A percentile compares a stretch with the other conserved stretches of the same genome.
Evolutionary conservation across 2,113 vertebrate genomes (phyloP).

Genomic region (Neodontobutis hainanensis): DNA sequence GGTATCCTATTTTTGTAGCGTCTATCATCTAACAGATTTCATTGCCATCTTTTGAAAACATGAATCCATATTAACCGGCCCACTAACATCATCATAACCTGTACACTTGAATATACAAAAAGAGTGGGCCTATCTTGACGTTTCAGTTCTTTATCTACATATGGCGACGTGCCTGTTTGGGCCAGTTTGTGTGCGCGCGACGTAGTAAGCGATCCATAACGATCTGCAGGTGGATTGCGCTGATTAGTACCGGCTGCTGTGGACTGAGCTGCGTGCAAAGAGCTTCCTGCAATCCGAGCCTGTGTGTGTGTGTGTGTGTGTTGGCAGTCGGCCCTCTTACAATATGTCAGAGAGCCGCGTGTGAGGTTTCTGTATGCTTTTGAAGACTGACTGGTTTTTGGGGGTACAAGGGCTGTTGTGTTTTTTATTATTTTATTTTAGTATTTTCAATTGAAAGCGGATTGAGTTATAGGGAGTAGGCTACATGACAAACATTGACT

Average conservation of each 20-base stretch:
- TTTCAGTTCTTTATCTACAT: conserved; percentile 20
- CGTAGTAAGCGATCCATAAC: conserved; percentile 81
- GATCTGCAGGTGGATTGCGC: conserved; percentile 80
- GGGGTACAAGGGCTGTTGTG: conserved; percentile 28
- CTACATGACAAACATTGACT: no score
- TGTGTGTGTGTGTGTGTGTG: conserved; percentile 24
- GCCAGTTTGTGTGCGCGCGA: conserved; percentile 37
- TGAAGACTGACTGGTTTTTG: conserved; percentile 38
- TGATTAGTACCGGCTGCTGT: conserved; percentile 80
- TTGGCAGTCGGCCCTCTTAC: conserved; percentile 51
- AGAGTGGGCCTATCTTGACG: conserved; percentile 3
- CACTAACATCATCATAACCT: no score
- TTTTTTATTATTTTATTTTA: not conserved
- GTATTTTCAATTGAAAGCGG: no score
- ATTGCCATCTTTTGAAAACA: no score
- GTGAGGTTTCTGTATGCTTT: conserved; percentile 26
- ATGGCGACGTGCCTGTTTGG: conserved; percentile 26
- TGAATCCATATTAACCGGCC: no score
- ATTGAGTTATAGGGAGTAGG: no score
- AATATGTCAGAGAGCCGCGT: conserved; percentile 55
- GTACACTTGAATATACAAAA: no score
- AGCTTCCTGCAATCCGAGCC: conserved; percentile 80
- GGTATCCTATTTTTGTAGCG: not conserved
- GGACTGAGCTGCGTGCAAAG: conserved; percentile 79
- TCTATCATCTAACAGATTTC: no score